These are phyloP conservation scores for Malacoraja senta DNA, from an alignment of 2,797 vertebrate species.

Conservation along the genomic window DNA sequence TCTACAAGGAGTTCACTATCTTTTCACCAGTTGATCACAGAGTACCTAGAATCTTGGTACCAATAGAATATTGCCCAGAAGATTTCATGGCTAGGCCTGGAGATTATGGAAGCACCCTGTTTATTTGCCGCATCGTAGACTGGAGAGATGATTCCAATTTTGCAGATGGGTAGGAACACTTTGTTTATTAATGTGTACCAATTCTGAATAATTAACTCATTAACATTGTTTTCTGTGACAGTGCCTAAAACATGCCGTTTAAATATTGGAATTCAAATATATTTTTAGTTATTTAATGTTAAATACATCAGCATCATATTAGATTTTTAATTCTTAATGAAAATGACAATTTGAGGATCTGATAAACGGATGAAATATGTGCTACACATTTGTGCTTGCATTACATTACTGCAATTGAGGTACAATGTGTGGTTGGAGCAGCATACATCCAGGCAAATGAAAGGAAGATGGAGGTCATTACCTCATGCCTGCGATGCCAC, in stretches of 20 bases:
- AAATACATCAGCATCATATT: neutral
- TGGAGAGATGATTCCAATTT: conserved; percentile 85
- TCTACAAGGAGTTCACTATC: conserved; percentile 72
- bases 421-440: too few relatives aligned
- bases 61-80: conserved; percentile 74
- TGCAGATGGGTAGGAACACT: conserved; percentile 73
- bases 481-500: too few relatives aligned
- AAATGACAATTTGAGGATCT: neutral
- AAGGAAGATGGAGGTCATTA: too few relatives aligned
- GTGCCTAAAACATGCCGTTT: neutral
- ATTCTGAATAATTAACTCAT: neutral
- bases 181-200: conserved; percentile 34
- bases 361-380: neutral
- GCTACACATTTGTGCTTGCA: neutral
- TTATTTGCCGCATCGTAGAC: conserved; percentile 82
- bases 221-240: neutral
- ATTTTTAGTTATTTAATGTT: neutral
- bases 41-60: conserved; percentile 80
- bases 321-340: neutral
- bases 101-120: conserved; percentile 75
- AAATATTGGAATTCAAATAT: neutral
- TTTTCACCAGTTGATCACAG: conserved; percentile 92
- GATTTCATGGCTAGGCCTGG: conserved; percentile 69
- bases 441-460: too few relatives aligned
- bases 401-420: neutral